Evolutionary conservation across 2,888 invertebrate species (phyloP).

Genomic region (Altica lythri): DNA sequence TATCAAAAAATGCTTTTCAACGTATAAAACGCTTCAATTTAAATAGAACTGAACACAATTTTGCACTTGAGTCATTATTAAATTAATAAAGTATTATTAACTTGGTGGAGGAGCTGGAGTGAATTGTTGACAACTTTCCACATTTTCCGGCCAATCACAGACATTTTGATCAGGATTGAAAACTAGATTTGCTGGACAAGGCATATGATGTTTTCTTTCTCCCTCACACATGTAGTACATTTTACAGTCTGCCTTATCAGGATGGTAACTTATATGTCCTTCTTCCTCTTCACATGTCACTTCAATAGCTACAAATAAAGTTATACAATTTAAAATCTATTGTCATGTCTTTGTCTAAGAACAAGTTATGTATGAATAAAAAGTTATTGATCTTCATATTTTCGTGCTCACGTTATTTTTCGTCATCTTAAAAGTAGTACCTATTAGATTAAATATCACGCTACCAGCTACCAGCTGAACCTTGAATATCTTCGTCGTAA

Average conservation of each 20-base stretch:
- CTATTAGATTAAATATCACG: no score
- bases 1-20: neutral
- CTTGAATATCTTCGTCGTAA: no score
- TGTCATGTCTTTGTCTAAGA: no score
- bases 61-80: neutral
- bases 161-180: constrained; percentile 93
- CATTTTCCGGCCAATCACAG: constrained; percentile 96
- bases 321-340: no score
- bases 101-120: constrained; percentile 67
- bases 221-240: constrained; percentile 97
- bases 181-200: constrained; percentile 89
- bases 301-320: constrained; percentile 79
- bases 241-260: constrained; percentile 88
- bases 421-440: no score
- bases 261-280: constrained; percentile 93
- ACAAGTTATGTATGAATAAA: no score
- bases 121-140: constrained; percentile 80
- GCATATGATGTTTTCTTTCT: constrained; percentile 94
- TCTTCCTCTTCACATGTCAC: constrained; percentile 91
- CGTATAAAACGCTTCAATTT: neutral
- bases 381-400: no score
- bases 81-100: constrained; percentile 32
- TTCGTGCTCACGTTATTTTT: no score
- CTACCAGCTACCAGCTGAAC: no score
- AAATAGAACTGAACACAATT: constrained; percentile 1